Conservation (phyloP, 2,888 invertebrate species). For the Cantharis rufa region DNA sequence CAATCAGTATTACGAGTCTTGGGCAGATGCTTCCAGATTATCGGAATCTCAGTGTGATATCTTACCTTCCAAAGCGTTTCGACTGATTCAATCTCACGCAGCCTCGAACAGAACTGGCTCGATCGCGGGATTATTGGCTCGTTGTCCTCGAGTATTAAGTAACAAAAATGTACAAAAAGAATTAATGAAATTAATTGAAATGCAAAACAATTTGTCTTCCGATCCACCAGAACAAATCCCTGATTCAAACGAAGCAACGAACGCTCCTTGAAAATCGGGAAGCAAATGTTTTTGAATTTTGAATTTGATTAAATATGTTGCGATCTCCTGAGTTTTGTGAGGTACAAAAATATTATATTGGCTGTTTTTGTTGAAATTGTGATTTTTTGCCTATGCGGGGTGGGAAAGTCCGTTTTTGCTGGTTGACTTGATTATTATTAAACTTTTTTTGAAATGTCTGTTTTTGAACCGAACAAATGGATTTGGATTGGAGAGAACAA, state of each 20-base stretch:
- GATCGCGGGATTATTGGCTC: conserved; percentile 60
- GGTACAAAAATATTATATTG: conserved; percentile 37
- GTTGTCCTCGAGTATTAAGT: conserved; percentile 67
- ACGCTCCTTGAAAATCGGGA: conserved; percentile 39
- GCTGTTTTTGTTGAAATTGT: conserved; percentile 32
- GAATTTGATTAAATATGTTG: conserved; percentile 36
- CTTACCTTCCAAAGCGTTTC: conserved; percentile 64
- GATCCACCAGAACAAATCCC: conserved; percentile 41
- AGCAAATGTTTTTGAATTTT: conserved; percentile 37
- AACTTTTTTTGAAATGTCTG: too few species aligned
- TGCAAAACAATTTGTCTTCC: conserved; percentile 40
- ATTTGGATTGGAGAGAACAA: too few species aligned
- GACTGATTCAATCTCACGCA: conserved; percentile 59
- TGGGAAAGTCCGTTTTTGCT: conserved; percentile 7
- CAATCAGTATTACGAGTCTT: conserved; percentile 61
- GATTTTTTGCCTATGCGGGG: conserved; percentile 26
- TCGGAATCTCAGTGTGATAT: conserved; percentile 54
- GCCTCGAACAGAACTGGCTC: conserved; percentile 49
- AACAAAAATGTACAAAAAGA: conserved; percentile 62
- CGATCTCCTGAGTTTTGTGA: conserved; percentile 43
- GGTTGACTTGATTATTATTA: not conserved
- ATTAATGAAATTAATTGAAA: conserved; percentile 54
- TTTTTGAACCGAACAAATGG: too few species aligned
- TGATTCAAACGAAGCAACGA: conserved; percentile 29
- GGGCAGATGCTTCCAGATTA: conserved; percentile 51